A percentile compares a stretch with the other conserved stretches of the same genome.
phyloP scores from a whole-genome alignment of 2,797 vertebrate species.

The Crypturellus tataupa region DNA sequence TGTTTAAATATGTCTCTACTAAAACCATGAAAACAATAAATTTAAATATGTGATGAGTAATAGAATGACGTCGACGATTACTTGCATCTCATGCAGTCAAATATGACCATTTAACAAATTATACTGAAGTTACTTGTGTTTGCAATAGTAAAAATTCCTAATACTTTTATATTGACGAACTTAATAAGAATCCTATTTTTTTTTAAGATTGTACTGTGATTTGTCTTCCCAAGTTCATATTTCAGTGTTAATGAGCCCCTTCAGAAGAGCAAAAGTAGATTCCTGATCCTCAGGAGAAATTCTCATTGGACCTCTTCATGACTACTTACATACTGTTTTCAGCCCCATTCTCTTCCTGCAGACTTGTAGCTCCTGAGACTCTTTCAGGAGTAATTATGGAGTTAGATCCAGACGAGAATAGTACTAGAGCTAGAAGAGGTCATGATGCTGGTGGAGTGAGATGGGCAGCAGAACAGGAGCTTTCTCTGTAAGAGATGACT shows the following conservation, averaged over 20 bases:
- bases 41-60: not conserved
- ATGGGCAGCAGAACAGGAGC: not conserved
- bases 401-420: not conserved
- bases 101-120: not conserved
- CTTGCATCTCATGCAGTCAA: not conserved
- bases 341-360: not conserved
- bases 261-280: not conserved
- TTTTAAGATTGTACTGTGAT: not conserved
- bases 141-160: not conserved
- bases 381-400: not conserved
- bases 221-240: not conserved
- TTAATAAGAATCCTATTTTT: not conserved
- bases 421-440: rapidly evolving
- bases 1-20: not conserved
- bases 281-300: not conserved
- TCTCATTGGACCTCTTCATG: not conserved
- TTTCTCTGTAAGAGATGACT: not conserved
- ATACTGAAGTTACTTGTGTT: not conserved
- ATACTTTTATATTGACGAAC: not conserved
- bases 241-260: not conserved
- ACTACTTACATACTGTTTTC: not conserved
- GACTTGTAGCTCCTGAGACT: not conserved
- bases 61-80: not conserved
- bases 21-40: not conserved
- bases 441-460: not conserved